phyloP scores from a whole-genome alignment of 2,797 vertebrate species.

The Pelobates cultripes region DNA sequence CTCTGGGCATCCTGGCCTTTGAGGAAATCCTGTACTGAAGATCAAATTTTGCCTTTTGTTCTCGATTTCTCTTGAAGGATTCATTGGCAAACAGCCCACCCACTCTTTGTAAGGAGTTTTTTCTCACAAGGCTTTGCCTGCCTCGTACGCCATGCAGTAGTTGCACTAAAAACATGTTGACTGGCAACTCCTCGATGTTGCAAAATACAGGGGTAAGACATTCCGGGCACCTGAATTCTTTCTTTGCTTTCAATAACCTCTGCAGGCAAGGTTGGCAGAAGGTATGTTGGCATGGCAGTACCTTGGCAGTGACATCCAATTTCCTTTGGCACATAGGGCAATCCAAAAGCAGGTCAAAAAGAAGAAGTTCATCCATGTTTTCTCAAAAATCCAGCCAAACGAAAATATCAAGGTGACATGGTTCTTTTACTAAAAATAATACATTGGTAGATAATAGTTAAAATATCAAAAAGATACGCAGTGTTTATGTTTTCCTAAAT shows the following conservation, averaged over 20 bases:
- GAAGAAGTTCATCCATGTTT: conserved; percentile 83
- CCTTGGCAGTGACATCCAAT: conserved; percentile 85
- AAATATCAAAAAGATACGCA: background rate
- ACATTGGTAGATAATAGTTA: background rate
- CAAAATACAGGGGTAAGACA: conserved; percentile 78
- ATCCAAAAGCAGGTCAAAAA: conserved; percentile 80
- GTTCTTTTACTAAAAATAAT: conserved; percentile 20
- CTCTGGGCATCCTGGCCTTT: conserved; percentile 68
- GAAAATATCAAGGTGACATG: conserved; percentile 55
- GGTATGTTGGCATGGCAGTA: conserved; percentile 93
- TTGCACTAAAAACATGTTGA: conserved; percentile 83
- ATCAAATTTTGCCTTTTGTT: conserved; percentile 67
- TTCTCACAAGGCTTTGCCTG: conserved; percentile 59
- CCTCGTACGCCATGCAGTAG: conserved; percentile 80
- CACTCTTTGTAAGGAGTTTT: conserved; percentile 67
- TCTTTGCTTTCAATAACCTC: conserved; percentile 75
- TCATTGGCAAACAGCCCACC: conserved; percentile 67
- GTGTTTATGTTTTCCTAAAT: background rate
- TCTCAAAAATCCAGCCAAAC: conserved; percentile 47
- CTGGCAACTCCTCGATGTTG: conserved; percentile 84
- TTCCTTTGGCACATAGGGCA: conserved; percentile 89
- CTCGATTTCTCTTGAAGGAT: conserved; percentile 63
- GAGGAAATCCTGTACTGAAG: conserved; percentile 70
- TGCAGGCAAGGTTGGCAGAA: conserved; percentile 90
- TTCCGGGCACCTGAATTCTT: conserved; percentile 86